A percentile compares a stretch with the other conserved stretches of the same genome.
Evolutionary conservation across 2,113 vertebrate genomes (phyloP).

Genomic region (Cavia aperea): DNA sequence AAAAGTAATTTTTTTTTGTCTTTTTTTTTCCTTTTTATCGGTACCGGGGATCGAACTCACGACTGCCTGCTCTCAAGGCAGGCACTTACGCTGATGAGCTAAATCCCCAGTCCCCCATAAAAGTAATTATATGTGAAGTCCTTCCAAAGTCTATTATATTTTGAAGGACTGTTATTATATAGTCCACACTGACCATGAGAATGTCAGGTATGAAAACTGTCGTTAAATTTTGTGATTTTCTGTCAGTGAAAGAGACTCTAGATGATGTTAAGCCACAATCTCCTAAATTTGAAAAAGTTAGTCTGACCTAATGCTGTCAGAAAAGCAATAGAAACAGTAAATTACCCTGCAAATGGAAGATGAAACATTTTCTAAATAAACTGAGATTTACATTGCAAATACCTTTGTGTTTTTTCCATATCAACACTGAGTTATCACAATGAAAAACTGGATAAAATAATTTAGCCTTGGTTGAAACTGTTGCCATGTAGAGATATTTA

Average conservation of each 20-base stretch:
- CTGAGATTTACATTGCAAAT: background rate
- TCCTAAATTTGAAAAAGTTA: constrained; percentile 24
- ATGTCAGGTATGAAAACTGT: background rate
- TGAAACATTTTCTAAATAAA: constrained; percentile 52
- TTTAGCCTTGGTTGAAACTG: constrained; percentile 30
- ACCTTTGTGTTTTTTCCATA: constrained; percentile 32
- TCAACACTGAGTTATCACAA: background rate
- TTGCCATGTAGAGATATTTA: constrained; percentile 11
- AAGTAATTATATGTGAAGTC: background rate
- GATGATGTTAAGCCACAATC: background rate
- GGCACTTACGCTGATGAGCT: too few relatives aligned
- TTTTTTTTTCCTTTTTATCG: too few relatives aligned
- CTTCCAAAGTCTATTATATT: background rate
- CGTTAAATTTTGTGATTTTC: background rate
- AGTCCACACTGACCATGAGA: background rate
- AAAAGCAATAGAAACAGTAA: constrained; percentile 45
- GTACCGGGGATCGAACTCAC: too few relatives aligned
- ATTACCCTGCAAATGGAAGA: constrained; percentile 14
- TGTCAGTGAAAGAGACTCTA: background rate
- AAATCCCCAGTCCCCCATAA: too few relatives aligned
- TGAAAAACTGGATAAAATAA: constrained; percentile 14
- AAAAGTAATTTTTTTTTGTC: background rate
- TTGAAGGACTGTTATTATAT: background rate
- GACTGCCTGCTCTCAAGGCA: too few relatives aligned
- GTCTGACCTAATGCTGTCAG: background rate